Evolutionary conservation across 2,888 invertebrate species (phyloP), one percentile per base, ranked within the genome.

Genomic region (Reticulitermes lucifugus): DNA sequence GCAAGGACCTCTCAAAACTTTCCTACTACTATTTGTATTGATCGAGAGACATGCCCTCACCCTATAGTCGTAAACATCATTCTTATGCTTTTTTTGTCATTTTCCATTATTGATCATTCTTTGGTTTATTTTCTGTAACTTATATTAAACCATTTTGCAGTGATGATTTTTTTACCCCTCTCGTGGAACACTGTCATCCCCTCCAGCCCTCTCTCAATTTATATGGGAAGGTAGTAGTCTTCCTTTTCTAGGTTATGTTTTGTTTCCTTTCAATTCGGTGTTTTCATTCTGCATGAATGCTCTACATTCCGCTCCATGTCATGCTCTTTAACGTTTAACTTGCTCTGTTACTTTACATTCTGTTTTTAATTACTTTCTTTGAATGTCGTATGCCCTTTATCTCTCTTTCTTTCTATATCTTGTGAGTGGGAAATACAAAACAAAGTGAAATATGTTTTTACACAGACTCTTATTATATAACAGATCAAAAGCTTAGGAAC

Each of bases 401-500:
- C 88, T 87, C 89, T 88, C 88, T 87, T 88, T 87, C 88, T 88
- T 88, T 89, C 87, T 35, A 35, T 89, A 87, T 88, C 90, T 89
- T 90, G 89, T 90, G 87, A 87, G 88, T 88, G 88, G 88, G 81
- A 85, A 59, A 86, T 83, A 85, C 85, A 10, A 51, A 79, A 25
- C 25, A 51, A 51, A 55, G 60, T 29, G 35, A 59, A 41, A 80
- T 60, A 80, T 59, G 60, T 83, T 80, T 85, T 79, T 46, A 84
- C 79, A 51, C 60, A 80, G 14, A 41, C 43, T 65, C 43, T 86
- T 85, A 71, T 83, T 81, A 51, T 81, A 81, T 87, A 85, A 87
- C 84, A 85, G 86, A 89, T 88, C 89, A 88, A 90, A 90, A 91
- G 93, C 92, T 93, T 94, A 94, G 96, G 96, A 95, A 95, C 96